Evolutionary conservation across 1,140 invertebrate genomes (phyloP).

Genomic region (Centruroides vittatus): DNA sequence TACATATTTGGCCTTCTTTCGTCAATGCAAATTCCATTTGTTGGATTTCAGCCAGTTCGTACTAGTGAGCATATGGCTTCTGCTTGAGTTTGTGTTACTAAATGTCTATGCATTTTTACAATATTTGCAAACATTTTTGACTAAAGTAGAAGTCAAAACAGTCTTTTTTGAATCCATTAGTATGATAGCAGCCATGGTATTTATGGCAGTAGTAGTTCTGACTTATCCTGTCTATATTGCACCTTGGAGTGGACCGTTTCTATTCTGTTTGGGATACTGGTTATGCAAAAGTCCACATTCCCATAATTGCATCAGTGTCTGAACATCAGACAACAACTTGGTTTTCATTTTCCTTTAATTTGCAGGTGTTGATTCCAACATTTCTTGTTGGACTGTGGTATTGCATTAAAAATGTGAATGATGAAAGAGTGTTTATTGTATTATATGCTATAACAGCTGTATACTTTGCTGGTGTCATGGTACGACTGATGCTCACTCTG

Average conservation of each 20-base stretch:
- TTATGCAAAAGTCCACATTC: constrained; percentile 99
- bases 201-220: constrained; percentile 70
- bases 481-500: constrained; percentile 92
- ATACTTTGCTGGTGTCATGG: constrained; percentile 99
- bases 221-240: constrained; percentile 90
- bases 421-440: constrained; percentile 95
- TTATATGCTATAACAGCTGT: constrained; percentile 95
- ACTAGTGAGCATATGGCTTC: constrained; percentile 99
- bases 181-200: constrained; percentile 60
- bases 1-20: constrained; percentile 87
- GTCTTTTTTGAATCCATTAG: constrained; percentile 67
- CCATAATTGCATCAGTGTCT: constrained; percentile 99
- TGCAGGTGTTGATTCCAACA: constrained; percentile 91
- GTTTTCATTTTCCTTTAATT: constrained; percentile 99
- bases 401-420: constrained; percentile 94
- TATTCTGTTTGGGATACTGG: constrained; percentile 99
- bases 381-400: constrained; percentile 99
- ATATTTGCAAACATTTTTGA: constrained; percentile 75
- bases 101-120: constrained; percentile 76
- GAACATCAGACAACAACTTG: constrained; percentile 99
- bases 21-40: constrained; percentile 99
- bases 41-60: constrained; percentile 96
- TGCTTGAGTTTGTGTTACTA: constrained; percentile 84
- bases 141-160: constrained; percentile 82
- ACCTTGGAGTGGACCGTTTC: constrained; percentile 97